phyloP scores from a whole-genome alignment of 2,797 vertebrate species.

The Aselliscus stoliczkanus region DNA sequence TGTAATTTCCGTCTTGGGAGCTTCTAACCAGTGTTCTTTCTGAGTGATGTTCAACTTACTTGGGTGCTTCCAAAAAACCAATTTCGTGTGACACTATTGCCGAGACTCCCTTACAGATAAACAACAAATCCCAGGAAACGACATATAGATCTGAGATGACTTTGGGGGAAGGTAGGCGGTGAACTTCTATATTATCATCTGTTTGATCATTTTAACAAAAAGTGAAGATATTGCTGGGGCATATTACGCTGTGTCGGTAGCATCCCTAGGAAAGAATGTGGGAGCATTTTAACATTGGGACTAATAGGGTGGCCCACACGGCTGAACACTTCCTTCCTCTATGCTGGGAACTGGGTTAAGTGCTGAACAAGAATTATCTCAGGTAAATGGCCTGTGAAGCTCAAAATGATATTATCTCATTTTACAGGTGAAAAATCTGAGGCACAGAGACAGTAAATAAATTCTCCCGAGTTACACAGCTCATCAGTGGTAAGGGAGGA shows the following conservation, averaged over 20 bases:
- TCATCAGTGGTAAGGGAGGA: not conserved
- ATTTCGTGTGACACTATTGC: not conserved
- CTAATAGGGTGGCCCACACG: not conserved
- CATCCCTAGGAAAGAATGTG: not conserved
- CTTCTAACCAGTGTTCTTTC: not conserved
- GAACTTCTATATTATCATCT: not conserved
- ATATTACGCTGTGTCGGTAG: not conserved
- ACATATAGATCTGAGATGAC: not conserved
- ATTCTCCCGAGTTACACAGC: not conserved
- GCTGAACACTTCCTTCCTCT: not conserved
- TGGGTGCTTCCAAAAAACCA: not conserved
- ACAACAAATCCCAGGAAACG: not conserved
- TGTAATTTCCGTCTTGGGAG: not conserved
- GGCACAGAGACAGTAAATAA: not conserved
- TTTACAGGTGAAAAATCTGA: not conserved
- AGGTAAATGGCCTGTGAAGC: not conserved
- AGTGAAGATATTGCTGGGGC: not conserved
- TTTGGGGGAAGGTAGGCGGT: not conserved
- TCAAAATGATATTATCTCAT: not conserved
- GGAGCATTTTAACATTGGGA: not conserved
- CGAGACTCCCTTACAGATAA: not conserved
- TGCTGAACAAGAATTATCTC: not conserved
- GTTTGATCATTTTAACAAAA: not conserved
- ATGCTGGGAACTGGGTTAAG: not conserved
- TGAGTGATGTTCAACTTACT: not conserved